Evolutionary conservation across 2,113 vertebrate species (phyloP).

Genomic region (Malurus alboscapulatus): DNA sequence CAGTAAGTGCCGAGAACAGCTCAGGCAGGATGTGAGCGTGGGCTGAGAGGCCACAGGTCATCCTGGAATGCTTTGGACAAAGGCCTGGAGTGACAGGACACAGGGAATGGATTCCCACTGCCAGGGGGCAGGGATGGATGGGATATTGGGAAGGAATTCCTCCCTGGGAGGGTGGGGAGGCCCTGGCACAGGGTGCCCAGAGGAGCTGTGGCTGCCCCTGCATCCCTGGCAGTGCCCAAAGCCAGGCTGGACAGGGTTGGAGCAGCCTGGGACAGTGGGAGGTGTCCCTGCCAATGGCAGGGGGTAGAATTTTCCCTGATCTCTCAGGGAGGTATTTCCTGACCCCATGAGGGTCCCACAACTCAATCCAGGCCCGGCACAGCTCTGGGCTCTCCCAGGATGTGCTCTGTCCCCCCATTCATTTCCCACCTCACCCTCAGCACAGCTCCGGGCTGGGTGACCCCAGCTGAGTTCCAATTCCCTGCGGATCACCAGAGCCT

Average conservation of each 20-base stretch:
- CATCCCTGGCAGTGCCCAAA: not conserved
- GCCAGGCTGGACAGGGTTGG: fast-evolving
- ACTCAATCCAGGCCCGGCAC: not conserved
- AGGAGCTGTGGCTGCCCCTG: not conserved
- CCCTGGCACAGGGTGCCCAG: not conserved
- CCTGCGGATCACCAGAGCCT: not conserved
- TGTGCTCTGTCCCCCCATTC: not conserved
- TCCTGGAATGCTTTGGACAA: not conserved
- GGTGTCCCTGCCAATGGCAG: not conserved
- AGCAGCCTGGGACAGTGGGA: fast-evolving
- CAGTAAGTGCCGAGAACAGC: not conserved
- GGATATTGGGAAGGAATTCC: not conserved
- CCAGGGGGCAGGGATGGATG: not conserved
- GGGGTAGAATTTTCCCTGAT: not conserved
- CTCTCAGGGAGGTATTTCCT: not conserved
- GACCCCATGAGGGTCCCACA: fast-evolving
- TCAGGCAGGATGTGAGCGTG: not conserved
- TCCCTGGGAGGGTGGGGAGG: not conserved
- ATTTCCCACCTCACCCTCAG: not conserved
- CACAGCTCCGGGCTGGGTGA: not conserved
- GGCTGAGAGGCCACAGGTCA: not conserved
- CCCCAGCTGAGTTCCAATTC: not conserved
- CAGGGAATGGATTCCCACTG: not conserved
- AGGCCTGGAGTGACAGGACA: not conserved
- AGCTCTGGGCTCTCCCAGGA: not conserved